These are phyloP conservation scores for Chaenocephalus aceratus DNA, from an alignment of 2,113 vertebrate species.

Conservation along the genomic window DNA sequence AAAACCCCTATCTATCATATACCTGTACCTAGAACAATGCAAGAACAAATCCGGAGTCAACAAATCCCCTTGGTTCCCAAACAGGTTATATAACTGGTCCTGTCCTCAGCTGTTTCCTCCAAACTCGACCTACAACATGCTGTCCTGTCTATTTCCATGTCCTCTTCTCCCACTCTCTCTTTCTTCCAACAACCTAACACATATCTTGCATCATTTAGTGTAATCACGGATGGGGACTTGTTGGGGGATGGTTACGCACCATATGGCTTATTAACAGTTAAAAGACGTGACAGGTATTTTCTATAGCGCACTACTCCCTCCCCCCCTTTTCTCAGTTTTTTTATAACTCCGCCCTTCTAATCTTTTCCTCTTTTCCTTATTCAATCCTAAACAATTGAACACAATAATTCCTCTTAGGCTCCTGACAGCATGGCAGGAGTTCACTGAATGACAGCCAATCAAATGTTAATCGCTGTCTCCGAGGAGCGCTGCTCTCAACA, in stretches of 20 bases:
- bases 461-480: conserved; percentile 71
- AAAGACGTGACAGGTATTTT: conserved; percentile 51
- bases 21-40: neutral
- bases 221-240: conserved; percentile 16
- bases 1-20: neutral
- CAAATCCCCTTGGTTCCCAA: conserved; percentile 2
- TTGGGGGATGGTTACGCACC: conserved; percentile 4
- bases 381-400: conserved; percentile 49
- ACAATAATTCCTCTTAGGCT: conserved; percentile 49
- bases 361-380: neutral
- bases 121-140: conserved; percentile 16
- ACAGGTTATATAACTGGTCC: conserved; percentile 36
- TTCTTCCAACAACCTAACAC: neutral
- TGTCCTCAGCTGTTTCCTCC: conserved; percentile 30
- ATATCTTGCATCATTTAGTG: conserved; percentile 42
- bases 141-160: conserved; percentile 11
- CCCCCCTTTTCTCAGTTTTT: neutral
- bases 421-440: conserved; percentile 51
- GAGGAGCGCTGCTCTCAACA: conserved; percentile 34
- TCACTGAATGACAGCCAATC: conserved; percentile 71
- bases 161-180: neutral
- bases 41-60: neutral
- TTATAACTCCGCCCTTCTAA: conserved; percentile 2
- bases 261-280: conserved; percentile 31
- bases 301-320: conserved; percentile 9